Conservation (phyloP, 2,113 vertebrate genomes). For the Pomatostomus ruficeps region DNA sequence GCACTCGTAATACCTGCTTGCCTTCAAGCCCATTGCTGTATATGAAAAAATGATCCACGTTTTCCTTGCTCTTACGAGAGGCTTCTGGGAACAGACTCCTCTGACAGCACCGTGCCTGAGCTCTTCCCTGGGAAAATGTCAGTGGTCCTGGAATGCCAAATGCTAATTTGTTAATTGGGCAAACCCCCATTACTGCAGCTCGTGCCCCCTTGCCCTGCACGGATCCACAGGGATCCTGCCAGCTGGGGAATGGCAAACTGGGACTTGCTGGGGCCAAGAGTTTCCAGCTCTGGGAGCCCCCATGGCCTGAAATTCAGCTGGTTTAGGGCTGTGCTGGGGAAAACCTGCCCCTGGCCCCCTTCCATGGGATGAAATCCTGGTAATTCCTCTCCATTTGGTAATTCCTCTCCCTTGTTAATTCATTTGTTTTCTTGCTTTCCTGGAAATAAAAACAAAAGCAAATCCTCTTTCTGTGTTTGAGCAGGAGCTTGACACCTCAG, state of each 20-base stretch:
- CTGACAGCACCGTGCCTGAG: background rate
- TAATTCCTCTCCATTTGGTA: background rate
- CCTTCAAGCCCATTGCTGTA: background rate
- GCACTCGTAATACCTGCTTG: background rate
- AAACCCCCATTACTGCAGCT: background rate
- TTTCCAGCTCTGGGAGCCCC: background rate
- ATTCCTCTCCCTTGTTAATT: background rate
- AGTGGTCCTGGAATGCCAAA: background rate
- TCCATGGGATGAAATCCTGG: background rate
- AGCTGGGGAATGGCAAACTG: background rate
- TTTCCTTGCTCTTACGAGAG: background rate
- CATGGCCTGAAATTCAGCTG: background rate
- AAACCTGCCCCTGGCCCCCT: background rate
- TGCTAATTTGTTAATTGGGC: background rate
- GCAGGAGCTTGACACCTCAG: background rate
- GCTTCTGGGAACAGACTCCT: background rate
- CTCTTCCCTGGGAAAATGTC: background rate
- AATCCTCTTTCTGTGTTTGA: background rate
- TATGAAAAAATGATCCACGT: background rate
- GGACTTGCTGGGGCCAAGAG: fast-evolving
- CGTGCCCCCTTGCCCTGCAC: background rate
- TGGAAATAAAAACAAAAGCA: background rate
- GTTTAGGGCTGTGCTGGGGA: background rate
- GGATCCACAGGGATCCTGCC: background rate
- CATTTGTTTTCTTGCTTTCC: background rate